phyloP scores from a whole-genome alignment of 2,888 invertebrate genomes.

The Dusona sp. region DNA sequence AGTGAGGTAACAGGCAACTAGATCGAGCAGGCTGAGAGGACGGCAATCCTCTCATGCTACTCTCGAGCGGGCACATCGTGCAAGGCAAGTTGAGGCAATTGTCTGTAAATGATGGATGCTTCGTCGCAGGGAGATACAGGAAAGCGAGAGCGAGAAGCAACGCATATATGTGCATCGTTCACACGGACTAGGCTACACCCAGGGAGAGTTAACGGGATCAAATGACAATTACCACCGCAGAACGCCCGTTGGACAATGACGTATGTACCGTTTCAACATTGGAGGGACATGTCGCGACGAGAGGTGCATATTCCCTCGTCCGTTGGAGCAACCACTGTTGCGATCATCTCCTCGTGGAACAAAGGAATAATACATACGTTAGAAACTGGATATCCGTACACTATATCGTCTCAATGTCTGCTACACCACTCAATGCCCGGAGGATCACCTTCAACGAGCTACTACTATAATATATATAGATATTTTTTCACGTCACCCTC shows the following conservation, averaged over 20 bases:
- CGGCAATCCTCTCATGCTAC: constrained; percentile 49
- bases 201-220: constrained; percentile 78
- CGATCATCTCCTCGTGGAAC: constrained; percentile 66
- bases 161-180: constrained; percentile 37
- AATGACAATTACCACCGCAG: constrained; percentile 82
- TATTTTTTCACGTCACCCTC: not conserved
- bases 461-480: not conserved
- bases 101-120: constrained; percentile 83
- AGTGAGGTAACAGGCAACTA: constrained; percentile 52
- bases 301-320: constrained; percentile 73
- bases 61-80: constrained; percentile 64
- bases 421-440: constrained; percentile 6
- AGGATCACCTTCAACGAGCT: constrained; percentile 26
- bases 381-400: constrained; percentile 52
- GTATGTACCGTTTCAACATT: constrained; percentile 76
- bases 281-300: constrained; percentile 68
- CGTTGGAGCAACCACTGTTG: constrained; percentile 23
- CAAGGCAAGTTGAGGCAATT: constrained; percentile 80
- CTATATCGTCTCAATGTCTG: not conserved
- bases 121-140: constrained; percentile 53
- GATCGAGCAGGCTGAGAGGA: constrained; percentile 39
- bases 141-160: constrained; percentile 40
- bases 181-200: constrained; percentile 45
- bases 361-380: constrained; percentile 75
- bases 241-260: constrained; percentile 80